Conservation (phyloP, 2,113 vertebrate genomes). For the Notothenia rossii region DNA sequence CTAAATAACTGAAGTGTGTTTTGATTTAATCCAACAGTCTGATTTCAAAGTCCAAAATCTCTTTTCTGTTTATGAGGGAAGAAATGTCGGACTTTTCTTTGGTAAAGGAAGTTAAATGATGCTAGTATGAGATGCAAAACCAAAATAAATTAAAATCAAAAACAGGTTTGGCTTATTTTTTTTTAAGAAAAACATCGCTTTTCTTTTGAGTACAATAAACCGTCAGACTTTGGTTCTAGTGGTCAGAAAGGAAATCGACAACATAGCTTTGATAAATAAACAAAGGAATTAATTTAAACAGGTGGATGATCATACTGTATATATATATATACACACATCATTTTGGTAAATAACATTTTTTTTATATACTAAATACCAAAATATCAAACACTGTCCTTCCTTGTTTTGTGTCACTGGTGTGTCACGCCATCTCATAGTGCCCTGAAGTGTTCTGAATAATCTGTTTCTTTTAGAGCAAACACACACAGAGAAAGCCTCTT, state of each 20-base stretch:
- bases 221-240: no score
- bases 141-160: not conserved
- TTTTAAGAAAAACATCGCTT: not conserved
- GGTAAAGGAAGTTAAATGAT: not conserved
- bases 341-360: not conserved
- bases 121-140: not conserved
- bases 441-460: not conserved
- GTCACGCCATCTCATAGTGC: slow-evolving; percentile 1
- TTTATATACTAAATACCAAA: slow-evolving; percentile 20
- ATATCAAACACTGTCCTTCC: slow-evolving; percentile 6
- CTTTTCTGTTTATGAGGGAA: not conserved
- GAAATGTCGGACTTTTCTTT: not conserved
- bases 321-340: not conserved
- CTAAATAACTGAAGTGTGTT: not conserved
- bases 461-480: not conserved
- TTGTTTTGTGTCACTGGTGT: not conserved
- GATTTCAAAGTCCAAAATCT: not conserved
- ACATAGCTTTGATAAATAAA: no score
- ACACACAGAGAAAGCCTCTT: not conserved
- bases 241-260: no score
- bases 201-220: no score
- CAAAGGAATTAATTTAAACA: not conserved
- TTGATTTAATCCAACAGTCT: not conserved
- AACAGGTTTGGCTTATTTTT: not conserved
- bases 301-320: not conserved